phyloP scores from a whole-genome alignment of 2,113 vertebrate genomes.

The Catharus fuscescens region DNA sequence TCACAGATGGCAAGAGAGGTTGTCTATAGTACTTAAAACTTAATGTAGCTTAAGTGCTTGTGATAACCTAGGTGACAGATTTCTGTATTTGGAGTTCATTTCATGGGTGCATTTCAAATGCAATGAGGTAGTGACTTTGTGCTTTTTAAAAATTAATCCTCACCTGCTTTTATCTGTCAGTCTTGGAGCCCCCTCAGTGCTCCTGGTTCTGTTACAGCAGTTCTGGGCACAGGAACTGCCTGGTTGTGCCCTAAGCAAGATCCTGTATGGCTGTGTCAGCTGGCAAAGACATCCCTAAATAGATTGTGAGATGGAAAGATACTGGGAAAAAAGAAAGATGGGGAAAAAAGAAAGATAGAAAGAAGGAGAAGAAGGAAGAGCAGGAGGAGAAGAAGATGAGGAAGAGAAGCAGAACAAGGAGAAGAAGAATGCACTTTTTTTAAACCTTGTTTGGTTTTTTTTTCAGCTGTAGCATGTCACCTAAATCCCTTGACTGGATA shows the following conservation, averaged over 20 bases:
- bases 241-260: not conserved
- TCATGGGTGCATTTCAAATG: not conserved
- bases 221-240: not conserved
- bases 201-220: not conserved
- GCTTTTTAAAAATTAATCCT: not conserved
- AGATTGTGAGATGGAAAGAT: not conserved
- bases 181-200: not conserved
- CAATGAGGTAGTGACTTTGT: not conserved
- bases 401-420: not conserved
- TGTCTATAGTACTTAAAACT: not conserved
- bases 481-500: slow-evolving; percentile 81
- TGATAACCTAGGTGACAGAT: not conserved
- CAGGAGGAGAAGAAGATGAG: not conserved
- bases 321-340: not conserved
- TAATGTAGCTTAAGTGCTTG: not conserved
- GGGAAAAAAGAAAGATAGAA: not conserved
- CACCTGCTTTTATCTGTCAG: not conserved
- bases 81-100: not conserved
- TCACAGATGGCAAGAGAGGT: slow-evolving; percentile 40
- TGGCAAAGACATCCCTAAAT: not conserved
- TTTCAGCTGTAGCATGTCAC: not conserved
- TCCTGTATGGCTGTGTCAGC: not conserved
- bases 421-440: not conserved
- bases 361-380: not conserved
- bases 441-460: not conserved